A percentile compares a stretch with the other conserved stretches of the same genome.
phyloP scores from a whole-genome alignment of 2,888 invertebrate species.

The Monopis laevigella region DNA sequence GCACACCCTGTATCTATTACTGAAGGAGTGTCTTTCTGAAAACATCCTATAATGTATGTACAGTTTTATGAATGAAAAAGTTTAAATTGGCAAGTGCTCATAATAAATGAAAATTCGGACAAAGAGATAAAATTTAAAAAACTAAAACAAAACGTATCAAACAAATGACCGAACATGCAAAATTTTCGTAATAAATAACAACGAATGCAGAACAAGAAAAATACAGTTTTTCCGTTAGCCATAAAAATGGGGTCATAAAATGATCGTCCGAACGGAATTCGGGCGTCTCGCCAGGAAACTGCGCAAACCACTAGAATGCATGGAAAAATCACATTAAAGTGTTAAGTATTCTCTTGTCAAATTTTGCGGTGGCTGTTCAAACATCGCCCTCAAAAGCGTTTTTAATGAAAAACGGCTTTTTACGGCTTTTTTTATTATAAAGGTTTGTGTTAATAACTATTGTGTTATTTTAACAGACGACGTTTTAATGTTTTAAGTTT shows the following conservation, averaged over 20 bases:
- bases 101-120: background rate
- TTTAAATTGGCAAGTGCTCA: background rate
- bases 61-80: background rate
- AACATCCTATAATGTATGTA: too few relatives aligned
- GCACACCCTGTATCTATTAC: constrained; percentile 27
- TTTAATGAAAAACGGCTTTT: constrained; percentile 9
- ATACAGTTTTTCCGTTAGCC: constrained; percentile 55
- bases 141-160: background rate
- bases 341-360: background rate
- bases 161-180: constrained; percentile 6
- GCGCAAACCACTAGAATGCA: constrained; percentile 9
- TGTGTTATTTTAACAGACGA: too few relatives aligned
- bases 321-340: constrained; percentile 8
- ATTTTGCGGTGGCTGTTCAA: too few relatives aligned
- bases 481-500: too few relatives aligned
- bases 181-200: constrained; percentile 11
- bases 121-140: background rate
- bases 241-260: constrained; percentile 56
- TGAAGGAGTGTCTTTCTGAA: constrained; percentile 1
- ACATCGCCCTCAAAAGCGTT: constrained; percentile 6
- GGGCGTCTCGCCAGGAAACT: constrained; percentile 37
- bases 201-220: constrained; percentile 30
- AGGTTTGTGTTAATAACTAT: too few relatives aligned
- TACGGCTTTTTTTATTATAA: too few relatives aligned
- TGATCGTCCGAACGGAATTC: constrained; percentile 48